phyloP scores from a whole-genome alignment of 2,888 invertebrate species.

The Epinotia nisella region DNA sequence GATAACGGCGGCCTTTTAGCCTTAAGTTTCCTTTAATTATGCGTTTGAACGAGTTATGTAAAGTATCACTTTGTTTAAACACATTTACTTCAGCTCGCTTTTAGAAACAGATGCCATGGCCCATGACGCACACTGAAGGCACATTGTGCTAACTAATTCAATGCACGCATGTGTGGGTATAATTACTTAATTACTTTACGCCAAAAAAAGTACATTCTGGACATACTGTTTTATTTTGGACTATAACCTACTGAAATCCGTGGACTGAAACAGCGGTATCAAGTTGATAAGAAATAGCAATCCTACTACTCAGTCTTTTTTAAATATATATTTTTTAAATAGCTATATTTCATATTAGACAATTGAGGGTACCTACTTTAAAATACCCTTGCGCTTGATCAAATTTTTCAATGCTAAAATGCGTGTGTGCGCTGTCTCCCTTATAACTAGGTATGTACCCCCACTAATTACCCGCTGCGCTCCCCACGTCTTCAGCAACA shows the following conservation, averaged over 20 bases:
- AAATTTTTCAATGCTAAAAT: neutral
- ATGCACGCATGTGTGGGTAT: neutral
- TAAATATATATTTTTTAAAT: too few relatives aligned
- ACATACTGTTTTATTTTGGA: too few relatives aligned
- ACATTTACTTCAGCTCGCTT: constrained; percentile 4
- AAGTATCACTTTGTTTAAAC: constrained; percentile 3
- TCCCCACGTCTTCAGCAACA: constrained; percentile 48
- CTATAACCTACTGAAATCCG: too few relatives aligned
- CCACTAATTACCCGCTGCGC: constrained; percentile 42
- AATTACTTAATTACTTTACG: too few relatives aligned
- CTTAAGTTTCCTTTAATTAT: neutral
- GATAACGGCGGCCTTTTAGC: neutral
- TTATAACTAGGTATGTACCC: constrained; percentile 31
- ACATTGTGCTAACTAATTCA: neutral
- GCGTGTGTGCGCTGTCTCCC: neutral
- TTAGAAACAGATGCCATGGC: constrained; percentile 17
- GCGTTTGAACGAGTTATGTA: neutral
- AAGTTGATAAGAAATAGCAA: too few relatives aligned
- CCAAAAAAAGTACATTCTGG: too few relatives aligned
- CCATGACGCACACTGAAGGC: constrained; percentile 10
- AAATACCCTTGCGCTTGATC: neutral
- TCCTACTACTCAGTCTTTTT: too few relatives aligned
- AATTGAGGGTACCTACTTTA: neutral
- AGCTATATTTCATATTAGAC: too few relatives aligned
- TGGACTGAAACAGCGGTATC: too few relatives aligned